Conservation (phyloP, 2,888 invertebrate species). For the Abrostola triplasia region DNA sequence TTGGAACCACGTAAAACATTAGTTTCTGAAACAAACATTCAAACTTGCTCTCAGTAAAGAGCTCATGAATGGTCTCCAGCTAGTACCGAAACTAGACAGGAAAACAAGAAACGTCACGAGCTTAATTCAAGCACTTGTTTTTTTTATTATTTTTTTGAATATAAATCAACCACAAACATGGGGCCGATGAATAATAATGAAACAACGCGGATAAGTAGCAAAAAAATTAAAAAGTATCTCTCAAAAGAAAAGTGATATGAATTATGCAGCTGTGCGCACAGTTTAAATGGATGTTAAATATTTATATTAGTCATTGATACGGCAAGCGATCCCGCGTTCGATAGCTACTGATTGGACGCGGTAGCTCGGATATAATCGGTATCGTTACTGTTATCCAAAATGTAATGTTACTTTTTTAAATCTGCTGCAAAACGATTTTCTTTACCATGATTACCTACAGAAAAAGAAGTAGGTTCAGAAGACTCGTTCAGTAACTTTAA, state of each 20-base stretch:
- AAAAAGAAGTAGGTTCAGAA: too few relatives aligned
- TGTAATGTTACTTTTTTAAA: conserved; percentile 9
- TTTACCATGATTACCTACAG: too few relatives aligned
- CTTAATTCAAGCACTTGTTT: not conserved
- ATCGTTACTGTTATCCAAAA: conserved; percentile 20
- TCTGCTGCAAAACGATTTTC: not conserved
- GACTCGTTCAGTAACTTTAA: too few relatives aligned
- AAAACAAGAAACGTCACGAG: not conserved
- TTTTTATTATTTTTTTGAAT: too few relatives aligned
- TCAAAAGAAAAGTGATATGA: conserved; percentile 26
- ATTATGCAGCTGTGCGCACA: conserved; percentile 42
- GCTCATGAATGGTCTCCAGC: conserved; percentile 2
- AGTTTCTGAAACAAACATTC: conserved; percentile 2
- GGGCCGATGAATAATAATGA: not conserved
- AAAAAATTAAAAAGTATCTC: conserved; percentile 23
- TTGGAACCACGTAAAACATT: conserved; percentile 4
- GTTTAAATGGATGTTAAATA: conserved; percentile 47
- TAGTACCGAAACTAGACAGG: not conserved
- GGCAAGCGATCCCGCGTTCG: conserved; percentile 34
- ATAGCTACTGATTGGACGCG: conserved; percentile 60
- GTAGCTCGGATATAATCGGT: conserved; percentile 58
- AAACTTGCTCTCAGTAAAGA: not conserved
- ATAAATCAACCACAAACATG: not conserved
- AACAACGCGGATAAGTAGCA: conserved; percentile 5
- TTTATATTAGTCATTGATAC: conserved; percentile 52